phyloP scores from a whole-genome alignment of 2,113 vertebrate genomes.

The Archocentrus centrarchus region DNA sequence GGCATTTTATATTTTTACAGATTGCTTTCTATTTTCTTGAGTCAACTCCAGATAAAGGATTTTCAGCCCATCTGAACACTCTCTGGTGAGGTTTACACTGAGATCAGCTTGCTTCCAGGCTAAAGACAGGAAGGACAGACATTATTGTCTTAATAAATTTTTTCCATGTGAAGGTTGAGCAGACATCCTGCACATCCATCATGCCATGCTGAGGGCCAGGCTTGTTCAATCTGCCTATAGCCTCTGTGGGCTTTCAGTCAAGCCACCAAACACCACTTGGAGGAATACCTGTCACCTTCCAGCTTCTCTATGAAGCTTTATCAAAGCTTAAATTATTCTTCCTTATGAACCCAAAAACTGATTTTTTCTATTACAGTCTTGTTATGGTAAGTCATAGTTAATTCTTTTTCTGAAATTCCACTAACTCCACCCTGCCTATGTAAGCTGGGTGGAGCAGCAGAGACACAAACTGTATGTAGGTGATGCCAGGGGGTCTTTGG shows the following conservation, averaged over 20 bases:
- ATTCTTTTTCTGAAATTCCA: slow-evolving; percentile 15
- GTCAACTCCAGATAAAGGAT: background rate
- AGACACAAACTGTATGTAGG: slow-evolving; percentile 14
- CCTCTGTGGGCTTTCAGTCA: slow-evolving; percentile 14
- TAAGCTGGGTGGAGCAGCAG: slow-evolving; percentile 31
- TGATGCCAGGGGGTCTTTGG: slow-evolving; percentile 41
- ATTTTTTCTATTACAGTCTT: background rate
- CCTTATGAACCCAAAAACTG: background rate
- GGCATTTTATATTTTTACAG: background rate
- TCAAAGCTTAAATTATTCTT: slow-evolving; percentile 19
- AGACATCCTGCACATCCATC: slow-evolving; percentile 50
- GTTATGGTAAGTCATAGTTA: background rate
- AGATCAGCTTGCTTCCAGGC: slow-evolving; percentile 34
- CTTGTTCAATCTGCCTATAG: slow-evolving; percentile 28
- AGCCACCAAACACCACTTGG: slow-evolving; percentile 35
- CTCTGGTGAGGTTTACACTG: slow-evolving; percentile 27
- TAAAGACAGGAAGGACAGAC: slow-evolving; percentile 25
- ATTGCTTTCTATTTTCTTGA: background rate
- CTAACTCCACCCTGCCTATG: slow-evolving; percentile 27
- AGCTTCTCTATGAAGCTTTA: slow-evolving; percentile 6
- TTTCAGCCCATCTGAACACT: slow-evolving; percentile 22
- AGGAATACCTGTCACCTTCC: slow-evolving; percentile 19
- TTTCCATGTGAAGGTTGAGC: slow-evolving; percentile 44
- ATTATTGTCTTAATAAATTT: slow-evolving; percentile 2
- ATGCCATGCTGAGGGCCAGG: slow-evolving; percentile 34